Base-by-base conservation (phyloP, 2,113 vertebrate genomes). In the Vidua macroura region DNA sequence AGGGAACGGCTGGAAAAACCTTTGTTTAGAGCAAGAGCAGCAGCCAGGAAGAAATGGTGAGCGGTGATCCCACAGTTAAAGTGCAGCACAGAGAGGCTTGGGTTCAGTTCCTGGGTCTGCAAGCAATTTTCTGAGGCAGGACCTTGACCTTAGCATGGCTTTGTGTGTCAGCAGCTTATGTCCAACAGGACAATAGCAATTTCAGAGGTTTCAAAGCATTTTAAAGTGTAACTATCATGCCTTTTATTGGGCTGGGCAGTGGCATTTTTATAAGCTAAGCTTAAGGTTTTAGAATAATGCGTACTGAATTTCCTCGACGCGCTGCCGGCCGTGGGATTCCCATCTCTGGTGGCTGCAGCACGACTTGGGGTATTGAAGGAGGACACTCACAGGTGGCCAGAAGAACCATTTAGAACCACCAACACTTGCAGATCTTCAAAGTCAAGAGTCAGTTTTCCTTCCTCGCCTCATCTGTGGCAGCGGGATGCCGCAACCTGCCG, bases 151-250 rank as follows among this genome's bases (percentile, higher is more conserved):
- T 58, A 51, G 74, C 5, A 10, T 31, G 0, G 37, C 94, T 88
- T 91, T 92, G 84, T 79, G 72, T 75, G 74, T 73, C 7, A 4
- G 82, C 52, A 3, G 58, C 91, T 83, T 43, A 27, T 1, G 14
- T 74, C 67, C 14, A 0, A 58, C 52, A 74, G 83, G 63, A 93
- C 90, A 90, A 92, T 69, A 83, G 90, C 20, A 2, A 87, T 96
- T 94, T 86, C 91, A 90, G 87, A 91, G 79, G 68, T 70, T 92
- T 92, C 91, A 75, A 66, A 86, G 86, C 94, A 17, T 68, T 96
- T 94, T 92, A 81, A 86, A 92, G 89, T 88, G 82, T 90, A 95
- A 88, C 91, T 82, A n/a, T 76, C 39, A 1, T 48, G 90, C 63
- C 90, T 88, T 90, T 89, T 86, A 66, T 60, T 73, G 35, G 43